Evolutionary conservation across 35 echinoderm and acorn worm genomes (phyloP).

Genomic region (Hemicentrotus pulcherrimus): DNA sequence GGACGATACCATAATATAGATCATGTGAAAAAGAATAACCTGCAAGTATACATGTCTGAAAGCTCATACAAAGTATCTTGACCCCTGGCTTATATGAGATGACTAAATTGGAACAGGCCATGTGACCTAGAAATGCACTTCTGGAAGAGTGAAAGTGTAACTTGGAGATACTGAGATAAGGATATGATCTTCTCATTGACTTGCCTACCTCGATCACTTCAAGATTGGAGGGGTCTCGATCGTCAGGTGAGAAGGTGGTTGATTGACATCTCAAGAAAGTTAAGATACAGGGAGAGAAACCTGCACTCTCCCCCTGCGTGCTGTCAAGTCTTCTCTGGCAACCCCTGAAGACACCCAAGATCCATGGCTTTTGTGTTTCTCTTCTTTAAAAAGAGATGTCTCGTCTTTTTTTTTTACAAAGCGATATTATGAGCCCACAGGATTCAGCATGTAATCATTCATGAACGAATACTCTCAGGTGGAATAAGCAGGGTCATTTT

Average conservation of each 20-base stretch:
- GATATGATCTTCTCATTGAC: conserved; percentile 10
- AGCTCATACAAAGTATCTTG: background rate
- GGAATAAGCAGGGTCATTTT: background rate
- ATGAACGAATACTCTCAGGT: background rate
- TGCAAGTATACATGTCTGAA: no score
- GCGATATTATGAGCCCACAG: background rate
- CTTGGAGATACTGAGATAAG: background rate
- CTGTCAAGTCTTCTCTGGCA: background rate
- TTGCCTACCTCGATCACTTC: background rate
- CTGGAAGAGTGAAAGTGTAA: background rate
- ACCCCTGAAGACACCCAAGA: background rate
- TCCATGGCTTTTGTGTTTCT: background rate
- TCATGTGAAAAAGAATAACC: no score
- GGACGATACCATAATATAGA: no score
- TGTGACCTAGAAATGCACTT: background rate
- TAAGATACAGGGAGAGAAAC: background rate
- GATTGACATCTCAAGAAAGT: background rate
- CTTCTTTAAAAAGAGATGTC: background rate
- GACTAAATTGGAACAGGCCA: background rate
- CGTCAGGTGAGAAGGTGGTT: background rate
- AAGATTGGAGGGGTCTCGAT: background rate
- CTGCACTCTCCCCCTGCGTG: background rate
- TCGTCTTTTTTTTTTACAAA: background rate
- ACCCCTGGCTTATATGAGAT: background rate
- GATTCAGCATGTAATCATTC: background rate